Evolutionary conservation across 1,140 invertebrate genomes (phyloP), one percentile per base, ranked within the genome.

Genomic region (Hycleus phaleratus): DNA sequence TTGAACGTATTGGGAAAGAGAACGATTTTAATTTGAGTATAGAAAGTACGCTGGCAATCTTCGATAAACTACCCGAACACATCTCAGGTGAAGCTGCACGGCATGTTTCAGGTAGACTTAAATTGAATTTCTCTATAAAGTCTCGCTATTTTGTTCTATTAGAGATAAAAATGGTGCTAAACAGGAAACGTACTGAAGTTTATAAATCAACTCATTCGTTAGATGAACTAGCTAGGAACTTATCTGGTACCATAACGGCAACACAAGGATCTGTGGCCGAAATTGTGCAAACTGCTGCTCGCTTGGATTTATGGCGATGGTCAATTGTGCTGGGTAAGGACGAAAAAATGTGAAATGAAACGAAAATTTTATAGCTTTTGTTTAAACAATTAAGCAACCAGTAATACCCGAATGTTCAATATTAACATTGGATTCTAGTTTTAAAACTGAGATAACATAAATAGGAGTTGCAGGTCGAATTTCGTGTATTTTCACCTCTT

Each of bases 231-330:
- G 50, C 63, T 26, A 62, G 62, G 44, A 58, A 55, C 11, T 24
- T 68, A 58, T 61, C 63, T 38, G 47, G 63, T 26, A 49, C 11
- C 54, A 10, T 53, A 32, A 3, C 25, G 32, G 39, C 4, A 6
- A 56, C 46, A 49, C 51, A 60, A 39, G 47, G 56, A 46, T 32
- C 46, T 43, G 46, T 59, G 56, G 52, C 55, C 7, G 46, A 61
- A 38, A 26, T 58, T 38, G 49, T 61, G 9, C 39, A 60, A 38
- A 54, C 44, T 6, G 38, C 64, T 32, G 57, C 51, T 46, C 55
- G 61, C 40, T 65, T 58, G 61, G 67, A 70, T 61, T 48, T 64
- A 52, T 70, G 66, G 68, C 58, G 67, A 24, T 70, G 67, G 67
- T 43, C 68, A 38, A 50, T 53, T n/a, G 56, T 66, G 42, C 52